Conservation (phyloP, 2,797 vertebrate species). For the Halcyon badia region DNA sequence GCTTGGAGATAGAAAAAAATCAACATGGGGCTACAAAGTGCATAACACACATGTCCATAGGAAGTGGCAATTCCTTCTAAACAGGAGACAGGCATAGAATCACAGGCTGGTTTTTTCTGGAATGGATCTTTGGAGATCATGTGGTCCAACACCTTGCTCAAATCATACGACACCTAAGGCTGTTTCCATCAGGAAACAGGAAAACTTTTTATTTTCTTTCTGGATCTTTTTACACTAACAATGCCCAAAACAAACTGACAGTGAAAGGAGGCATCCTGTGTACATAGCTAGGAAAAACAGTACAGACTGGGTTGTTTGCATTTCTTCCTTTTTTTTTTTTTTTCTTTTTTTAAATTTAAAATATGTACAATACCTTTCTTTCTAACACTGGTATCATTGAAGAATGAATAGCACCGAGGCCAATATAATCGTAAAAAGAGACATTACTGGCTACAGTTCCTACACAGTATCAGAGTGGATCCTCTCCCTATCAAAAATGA, state of each 20-base stretch:
- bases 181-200: not conserved
- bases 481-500: not conserved
- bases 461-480: not conserved
- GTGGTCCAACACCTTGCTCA: not conserved
- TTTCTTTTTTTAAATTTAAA: not conserved
- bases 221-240: not conserved
- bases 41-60: fast-evolving
- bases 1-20: not conserved
- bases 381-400: not conserved
- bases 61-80: not conserved
- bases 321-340: not conserved
- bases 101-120: not conserved
- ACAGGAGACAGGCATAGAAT: not conserved
- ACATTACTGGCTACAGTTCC: not conserved
- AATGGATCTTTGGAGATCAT: not conserved
- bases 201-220: not conserved
- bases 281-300: not conserved
- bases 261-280: not conserved
- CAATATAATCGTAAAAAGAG: not conserved
- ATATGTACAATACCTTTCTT: not conserved
- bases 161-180: not conserved
- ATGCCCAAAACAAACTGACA: not conserved
- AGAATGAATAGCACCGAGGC: not conserved
- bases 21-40: not conserved
- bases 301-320: not conserved